These are phyloP conservation scores for Sorex fumeus DNA, from an alignment of 2,113 vertebrate genomes.

Conservation along the genomic window DNA sequence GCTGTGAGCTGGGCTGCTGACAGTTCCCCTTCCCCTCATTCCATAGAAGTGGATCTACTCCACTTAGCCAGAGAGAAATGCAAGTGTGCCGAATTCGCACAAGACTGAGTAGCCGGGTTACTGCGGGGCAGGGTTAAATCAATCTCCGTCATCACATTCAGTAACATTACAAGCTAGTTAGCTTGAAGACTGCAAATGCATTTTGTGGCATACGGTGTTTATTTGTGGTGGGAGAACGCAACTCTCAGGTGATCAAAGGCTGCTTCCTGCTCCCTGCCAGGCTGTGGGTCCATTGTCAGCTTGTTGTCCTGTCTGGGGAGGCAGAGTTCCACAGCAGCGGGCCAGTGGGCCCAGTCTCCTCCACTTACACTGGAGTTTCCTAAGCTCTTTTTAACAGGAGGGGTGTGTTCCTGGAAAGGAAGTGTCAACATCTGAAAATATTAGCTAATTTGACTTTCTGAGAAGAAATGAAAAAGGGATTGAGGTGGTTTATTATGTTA, in stretches of 20 bases:
- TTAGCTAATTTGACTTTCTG: conserved; percentile 75
- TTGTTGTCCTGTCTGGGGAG: not conserved
- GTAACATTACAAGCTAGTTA: conserved; percentile 78
- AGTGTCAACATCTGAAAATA: conserved; percentile 68
- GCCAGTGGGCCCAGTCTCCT: not conserved
- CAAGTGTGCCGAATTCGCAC: conserved; percentile 51
- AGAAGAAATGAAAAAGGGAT: conserved; percentile 74
- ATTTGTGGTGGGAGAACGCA: conserved; percentile 80
- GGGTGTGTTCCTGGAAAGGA: conserved; percentile 59
- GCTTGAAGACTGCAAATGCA: conserved; percentile 83
- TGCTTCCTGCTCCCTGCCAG: not conserved
- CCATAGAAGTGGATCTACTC: conserved; percentile 17
- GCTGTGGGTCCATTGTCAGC: not conserved
- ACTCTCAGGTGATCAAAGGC: conserved; percentile 44
- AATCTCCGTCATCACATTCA: conserved; percentile 84
- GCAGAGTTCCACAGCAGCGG: not conserved
- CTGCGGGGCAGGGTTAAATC: conserved; percentile 82
- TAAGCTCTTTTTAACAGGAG: conserved; percentile 28
- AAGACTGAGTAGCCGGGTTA: conserved; percentile 84
- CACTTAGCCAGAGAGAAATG: conserved; percentile 66
- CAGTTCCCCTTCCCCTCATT: not conserved
- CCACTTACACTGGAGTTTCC: not conserved
- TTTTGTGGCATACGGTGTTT: conserved; percentile 82
- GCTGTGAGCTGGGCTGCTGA: not conserved
- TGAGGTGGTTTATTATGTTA: conserved; percentile 78